Evolutionary conservation across 2,888 invertebrate species (phyloP), one percentile per base, ranked within the genome.

Genomic region (Conops quadrifasciatus): DNA sequence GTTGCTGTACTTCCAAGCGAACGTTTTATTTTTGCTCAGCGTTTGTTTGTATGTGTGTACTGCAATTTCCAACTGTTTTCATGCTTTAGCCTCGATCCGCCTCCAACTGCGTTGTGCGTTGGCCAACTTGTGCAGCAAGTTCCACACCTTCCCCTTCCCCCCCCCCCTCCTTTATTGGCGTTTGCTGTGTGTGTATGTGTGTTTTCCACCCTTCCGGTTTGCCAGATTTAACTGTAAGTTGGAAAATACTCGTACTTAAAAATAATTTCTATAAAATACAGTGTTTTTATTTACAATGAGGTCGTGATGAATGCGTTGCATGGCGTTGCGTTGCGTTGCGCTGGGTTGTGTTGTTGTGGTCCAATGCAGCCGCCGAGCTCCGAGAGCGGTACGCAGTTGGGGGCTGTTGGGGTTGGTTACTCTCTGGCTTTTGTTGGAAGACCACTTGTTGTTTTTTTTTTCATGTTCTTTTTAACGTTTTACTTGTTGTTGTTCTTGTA

Each of bases 1-100:
- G 77, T 77, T 79, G 77, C 78, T 77, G 76, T 77, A 73, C 75
- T 75, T 71, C 77, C 72, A 76, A 78, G 77, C 36, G 36, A 9
- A 36, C 36, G 9, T 36, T 36, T 36, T 36, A 9, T 36, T 36
- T 36, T 36, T 36, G 5, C 4, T 36, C 9, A 36, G 9, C 36
- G 9, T 36, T 36, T 36, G 9, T 36, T 7, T 7, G 36, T 36
- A 36, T 36, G 4, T 36, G 36, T 36, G 36, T 36, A 36, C 36
- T 36, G 36, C 36, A 36, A 36, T 9, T 7, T 77, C 78, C 77
- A 77, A 78, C 77, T 72, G 78, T 78, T 77, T 78, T 78, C 74
- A 77, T 78, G 77, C 77, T 76, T 75, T 75, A 21, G 47, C 4
- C 24, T 16, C 64, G 15, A 45, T 1, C 62, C n/a, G 26, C 16